Evolutionary conservation across 2,888 invertebrate species (phyloP).

Genomic region (Eupithecia subfuscata): DNA sequence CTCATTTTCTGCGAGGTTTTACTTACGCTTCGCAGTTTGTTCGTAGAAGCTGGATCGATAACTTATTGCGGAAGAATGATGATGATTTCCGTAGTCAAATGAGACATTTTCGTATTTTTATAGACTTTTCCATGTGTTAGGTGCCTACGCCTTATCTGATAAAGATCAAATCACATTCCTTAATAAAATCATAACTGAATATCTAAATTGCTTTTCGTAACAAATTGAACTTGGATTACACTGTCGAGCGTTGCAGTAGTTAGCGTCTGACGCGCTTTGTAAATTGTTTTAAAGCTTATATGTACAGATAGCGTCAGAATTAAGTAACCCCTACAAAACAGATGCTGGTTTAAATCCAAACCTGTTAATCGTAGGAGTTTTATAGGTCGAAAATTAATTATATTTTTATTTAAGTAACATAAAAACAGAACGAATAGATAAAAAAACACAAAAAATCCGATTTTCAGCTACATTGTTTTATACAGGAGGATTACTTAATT

Average conservation of each 20-base stretch:
- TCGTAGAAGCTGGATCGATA: background rate
- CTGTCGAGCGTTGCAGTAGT: slow-evolving; percentile 3
- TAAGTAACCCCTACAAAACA: too few species aligned
- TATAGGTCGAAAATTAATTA: too few species aligned
- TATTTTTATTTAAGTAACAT: too few species aligned
- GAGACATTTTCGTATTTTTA: background rate
- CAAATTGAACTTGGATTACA: slow-evolving; percentile 26
- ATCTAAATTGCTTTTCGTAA: slow-evolving; percentile 34
- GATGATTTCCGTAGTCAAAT: background rate
- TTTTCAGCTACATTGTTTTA: too few species aligned
- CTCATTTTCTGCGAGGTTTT: background rate
- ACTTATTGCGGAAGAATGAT: background rate
- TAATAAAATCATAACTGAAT: slow-evolving; percentile 26
- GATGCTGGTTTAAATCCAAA: too few species aligned
- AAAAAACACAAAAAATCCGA: too few species aligned
- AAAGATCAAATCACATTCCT: slow-evolving; percentile 29
- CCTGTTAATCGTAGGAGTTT: too few species aligned
- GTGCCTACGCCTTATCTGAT: slow-evolving; percentile 17
- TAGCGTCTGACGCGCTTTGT: background rate
- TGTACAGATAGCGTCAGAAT: too few species aligned
- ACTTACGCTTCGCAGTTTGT: background rate
- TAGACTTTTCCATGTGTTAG: slow-evolving; percentile 7
- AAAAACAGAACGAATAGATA: too few species aligned
- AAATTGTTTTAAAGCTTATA: background rate
- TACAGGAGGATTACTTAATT: too few species aligned